Percentiles rank a stretch among this genome's conserved stretches.
Evolutionary conservation across 2,113 vertebrate genomes (phyloP).

Genomic region (Talpa occidentalis): DNA sequence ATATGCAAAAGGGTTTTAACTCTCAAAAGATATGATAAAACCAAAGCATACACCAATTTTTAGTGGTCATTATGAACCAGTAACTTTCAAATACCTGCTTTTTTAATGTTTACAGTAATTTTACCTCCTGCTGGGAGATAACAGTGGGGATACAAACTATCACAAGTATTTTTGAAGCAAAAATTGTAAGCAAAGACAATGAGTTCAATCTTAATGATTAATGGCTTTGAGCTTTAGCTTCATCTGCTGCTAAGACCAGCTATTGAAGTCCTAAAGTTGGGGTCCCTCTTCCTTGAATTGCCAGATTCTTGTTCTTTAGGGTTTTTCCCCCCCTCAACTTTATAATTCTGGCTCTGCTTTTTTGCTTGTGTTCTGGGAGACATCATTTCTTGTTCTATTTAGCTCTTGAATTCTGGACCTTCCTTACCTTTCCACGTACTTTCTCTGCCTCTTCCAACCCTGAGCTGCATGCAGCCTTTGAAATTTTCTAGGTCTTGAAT

Average conservation of each 20-base stretch:
- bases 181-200: background rate
- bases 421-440: background rate
- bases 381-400: background rate
- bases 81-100: background rate
- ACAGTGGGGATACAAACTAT: background rate
- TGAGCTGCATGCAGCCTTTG: background rate
- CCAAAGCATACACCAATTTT: background rate
- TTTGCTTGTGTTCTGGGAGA: background rate
- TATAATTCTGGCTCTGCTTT: background rate
- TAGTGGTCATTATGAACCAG: background rate
- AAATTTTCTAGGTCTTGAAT: background rate
- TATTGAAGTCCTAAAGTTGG: background rate
- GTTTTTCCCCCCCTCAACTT: background rate
- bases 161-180: background rate
- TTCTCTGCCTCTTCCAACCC: background rate
- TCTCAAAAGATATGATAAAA: background rate
- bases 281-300: background rate
- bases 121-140: background rate
- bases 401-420: background rate
- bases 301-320: background rate
- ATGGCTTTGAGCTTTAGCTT: background rate
- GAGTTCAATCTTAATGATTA: background rate
- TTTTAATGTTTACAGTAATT: slow-evolving; percentile 8
- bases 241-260: background rate
- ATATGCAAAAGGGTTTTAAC: background rate